Evolutionary conservation across 35 echinoderm and acorn worm genomes (phyloP).

Genomic region (Lytechinus pictus): DNA sequence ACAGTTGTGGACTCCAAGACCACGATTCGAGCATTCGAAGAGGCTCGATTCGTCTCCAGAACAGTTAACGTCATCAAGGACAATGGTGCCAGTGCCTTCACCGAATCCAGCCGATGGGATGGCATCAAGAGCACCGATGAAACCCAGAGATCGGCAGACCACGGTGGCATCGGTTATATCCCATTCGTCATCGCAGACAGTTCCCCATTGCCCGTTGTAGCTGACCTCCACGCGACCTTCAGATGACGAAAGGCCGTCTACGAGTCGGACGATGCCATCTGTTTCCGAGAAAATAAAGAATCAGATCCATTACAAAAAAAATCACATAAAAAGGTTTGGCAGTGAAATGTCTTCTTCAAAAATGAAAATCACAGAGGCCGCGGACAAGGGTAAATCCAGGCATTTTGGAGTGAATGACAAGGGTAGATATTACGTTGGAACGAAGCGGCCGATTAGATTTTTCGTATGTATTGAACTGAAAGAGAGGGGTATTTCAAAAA

Average conservation of each 20-base stretch:
- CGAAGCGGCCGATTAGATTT: too few species aligned
- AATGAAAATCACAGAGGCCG: too few species aligned
- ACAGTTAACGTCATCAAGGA: not conserved
- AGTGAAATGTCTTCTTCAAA: too few species aligned
- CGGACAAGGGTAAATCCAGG: too few species aligned
- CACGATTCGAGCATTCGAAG: not conserved
- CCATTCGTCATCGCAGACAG: slow-evolving; percentile 67
- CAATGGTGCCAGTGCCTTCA: not conserved
- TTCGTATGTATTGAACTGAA: too few species aligned
- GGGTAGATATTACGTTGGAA: too few species aligned
- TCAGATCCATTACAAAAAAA: too few species aligned
- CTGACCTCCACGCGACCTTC: slow-evolving; percentile 60
- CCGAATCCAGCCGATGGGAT: not conserved
- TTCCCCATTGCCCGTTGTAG: slow-evolving; percentile 53
- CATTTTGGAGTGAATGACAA: too few species aligned
- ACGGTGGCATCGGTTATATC: slow-evolving; percentile 43
- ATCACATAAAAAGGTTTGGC: too few species aligned
- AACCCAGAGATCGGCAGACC: slow-evolving; percentile 53
- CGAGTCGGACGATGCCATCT: slow-evolving; percentile 1
- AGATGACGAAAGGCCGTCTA: not conserved
- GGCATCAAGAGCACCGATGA: not conserved
- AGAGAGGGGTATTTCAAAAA: too few species aligned
- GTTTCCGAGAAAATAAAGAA: not conserved
- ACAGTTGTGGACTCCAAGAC: not conserved
- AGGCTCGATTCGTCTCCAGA: not conserved